Evolutionary conservation across 2,113 vertebrate species (phyloP).

Genomic region (Grus americana): DNA sequence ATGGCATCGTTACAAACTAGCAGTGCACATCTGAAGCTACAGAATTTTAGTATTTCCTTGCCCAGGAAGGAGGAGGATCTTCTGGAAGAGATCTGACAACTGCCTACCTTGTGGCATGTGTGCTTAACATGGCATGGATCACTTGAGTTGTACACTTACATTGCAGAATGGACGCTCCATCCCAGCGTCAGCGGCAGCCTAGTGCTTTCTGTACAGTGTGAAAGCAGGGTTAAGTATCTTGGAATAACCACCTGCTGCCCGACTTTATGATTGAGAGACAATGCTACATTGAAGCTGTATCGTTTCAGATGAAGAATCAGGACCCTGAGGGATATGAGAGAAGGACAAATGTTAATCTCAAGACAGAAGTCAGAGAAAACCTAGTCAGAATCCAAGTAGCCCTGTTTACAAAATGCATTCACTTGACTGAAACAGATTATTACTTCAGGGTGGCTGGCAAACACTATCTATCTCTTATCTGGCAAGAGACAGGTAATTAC

Average conservation of each 20-base stretch:
- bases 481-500: background rate
- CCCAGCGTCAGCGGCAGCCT: constrained; percentile 84
- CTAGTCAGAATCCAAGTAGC: background rate
- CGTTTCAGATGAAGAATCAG: constrained; percentile 97
- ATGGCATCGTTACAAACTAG: background rate
- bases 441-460: background rate
- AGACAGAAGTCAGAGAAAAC: background rate
- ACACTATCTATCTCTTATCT: background rate
- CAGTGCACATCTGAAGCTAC: background rate
- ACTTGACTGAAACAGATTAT: background rate
- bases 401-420: background rate
- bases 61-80: background rate
- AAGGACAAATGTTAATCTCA: background rate
- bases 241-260: constrained; percentile 97
- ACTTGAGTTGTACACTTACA: constrained; percentile 72
- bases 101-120: background rate
- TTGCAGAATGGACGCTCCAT: constrained; percentile 81
- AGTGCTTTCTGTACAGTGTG: constrained; percentile 91
- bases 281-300: constrained; percentile 94
- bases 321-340: constrained; percentile 73
- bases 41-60: background rate
- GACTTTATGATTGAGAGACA: constrained; percentile 95
- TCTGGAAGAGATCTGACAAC: background rate
- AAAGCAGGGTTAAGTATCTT: constrained; percentile 88
- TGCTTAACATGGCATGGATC: background rate